Evolutionary conservation across 2,888 invertebrate species (phyloP).

Genomic region (Seira ritae): DNA sequence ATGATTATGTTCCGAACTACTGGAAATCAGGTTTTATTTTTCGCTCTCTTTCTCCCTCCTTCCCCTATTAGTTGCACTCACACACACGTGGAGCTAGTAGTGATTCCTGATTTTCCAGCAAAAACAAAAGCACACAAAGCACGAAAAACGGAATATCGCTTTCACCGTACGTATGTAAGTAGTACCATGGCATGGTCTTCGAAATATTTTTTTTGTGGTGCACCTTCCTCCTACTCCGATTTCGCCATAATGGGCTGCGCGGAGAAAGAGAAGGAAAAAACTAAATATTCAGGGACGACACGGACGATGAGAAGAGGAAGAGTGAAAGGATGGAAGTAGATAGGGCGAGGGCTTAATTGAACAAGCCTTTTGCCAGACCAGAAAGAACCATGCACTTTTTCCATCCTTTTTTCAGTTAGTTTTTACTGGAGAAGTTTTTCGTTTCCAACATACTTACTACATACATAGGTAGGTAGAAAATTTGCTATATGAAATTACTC

Average conservation of each 20-base stretch:
- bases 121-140: not conserved
- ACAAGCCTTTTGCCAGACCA: slow-evolving; percentile 33
- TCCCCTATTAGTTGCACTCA: slow-evolving; percentile 60
- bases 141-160: not conserved
- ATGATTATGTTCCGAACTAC: slow-evolving; percentile 53
- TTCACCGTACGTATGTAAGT: no score
- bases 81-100: not conserved
- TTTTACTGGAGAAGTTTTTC: slow-evolving; percentile 44
- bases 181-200: not conserved
- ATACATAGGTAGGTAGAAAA: no score
- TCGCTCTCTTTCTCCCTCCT: no score
- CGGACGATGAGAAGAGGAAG: not conserved
- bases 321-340: slow-evolving; percentile 1
- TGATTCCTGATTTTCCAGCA: not conserved
- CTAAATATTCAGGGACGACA: no score
- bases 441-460: no score
- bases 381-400: not conserved
- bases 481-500: slow-evolving; percentile 57
- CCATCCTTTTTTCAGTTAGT: not conserved
- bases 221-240: not conserved
- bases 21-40: slow-evolving; percentile 45
- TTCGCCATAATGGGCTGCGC: not conserved
- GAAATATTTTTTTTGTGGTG: not conserved
- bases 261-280: not conserved
- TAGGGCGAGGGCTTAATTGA: slow-evolving; percentile 54